Evolutionary conservation across 64 coral and sea anemone genomes (phyloP).

Genomic region (Montipora sp.): DNA sequence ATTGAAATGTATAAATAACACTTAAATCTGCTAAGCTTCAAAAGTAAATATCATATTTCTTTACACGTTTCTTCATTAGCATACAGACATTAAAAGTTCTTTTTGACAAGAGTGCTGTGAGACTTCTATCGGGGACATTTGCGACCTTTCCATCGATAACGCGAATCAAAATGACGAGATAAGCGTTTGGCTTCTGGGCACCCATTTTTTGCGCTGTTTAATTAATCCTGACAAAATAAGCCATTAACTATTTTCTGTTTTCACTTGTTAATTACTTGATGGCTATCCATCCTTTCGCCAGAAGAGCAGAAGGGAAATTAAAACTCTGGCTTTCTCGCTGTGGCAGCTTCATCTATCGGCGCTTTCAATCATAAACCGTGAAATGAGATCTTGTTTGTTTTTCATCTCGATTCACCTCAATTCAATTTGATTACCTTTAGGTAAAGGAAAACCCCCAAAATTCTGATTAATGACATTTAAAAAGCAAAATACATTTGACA

Average conservation of each 20-base stretch:
- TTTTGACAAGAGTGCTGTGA: slow-evolving; percentile 39
- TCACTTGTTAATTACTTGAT: slow-evolving; percentile 56
- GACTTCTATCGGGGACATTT: slow-evolving; percentile 10
- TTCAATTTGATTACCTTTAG: slow-evolving; percentile 11
- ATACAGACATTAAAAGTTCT: slow-evolving; percentile 36
- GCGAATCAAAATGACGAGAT: not conserved
- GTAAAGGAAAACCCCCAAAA: slow-evolving; percentile 3
- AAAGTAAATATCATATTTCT: slow-evolving; percentile 56
- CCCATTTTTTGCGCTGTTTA: slow-evolving; percentile 29
- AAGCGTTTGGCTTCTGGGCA: not conserved
- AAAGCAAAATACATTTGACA: not conserved
- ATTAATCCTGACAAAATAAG: slow-evolving; percentile 57
- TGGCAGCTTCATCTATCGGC: slow-evolving; percentile 32
- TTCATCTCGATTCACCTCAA: not conserved
- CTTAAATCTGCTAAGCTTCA: slow-evolving; percentile 69
- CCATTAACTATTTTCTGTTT: slow-evolving; percentile 55
- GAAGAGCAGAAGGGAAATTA: slow-evolving; percentile 48
- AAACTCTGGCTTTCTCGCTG: slow-evolving; percentile 34
- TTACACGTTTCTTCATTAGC: slow-evolving; percentile 69
- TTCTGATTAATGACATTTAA: not conserved
- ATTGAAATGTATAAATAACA: slow-evolving; percentile 86
- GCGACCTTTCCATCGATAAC: slow-evolving; percentile 31
- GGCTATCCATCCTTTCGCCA: slow-evolving; percentile 25
- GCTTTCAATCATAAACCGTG: slow-evolving; percentile 35
- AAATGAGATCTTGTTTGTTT: slow-evolving; percentile 53